phyloP scores from a whole-genome alignment of 2,888 invertebrate species.

The Slavum lentiscoides region DNA sequence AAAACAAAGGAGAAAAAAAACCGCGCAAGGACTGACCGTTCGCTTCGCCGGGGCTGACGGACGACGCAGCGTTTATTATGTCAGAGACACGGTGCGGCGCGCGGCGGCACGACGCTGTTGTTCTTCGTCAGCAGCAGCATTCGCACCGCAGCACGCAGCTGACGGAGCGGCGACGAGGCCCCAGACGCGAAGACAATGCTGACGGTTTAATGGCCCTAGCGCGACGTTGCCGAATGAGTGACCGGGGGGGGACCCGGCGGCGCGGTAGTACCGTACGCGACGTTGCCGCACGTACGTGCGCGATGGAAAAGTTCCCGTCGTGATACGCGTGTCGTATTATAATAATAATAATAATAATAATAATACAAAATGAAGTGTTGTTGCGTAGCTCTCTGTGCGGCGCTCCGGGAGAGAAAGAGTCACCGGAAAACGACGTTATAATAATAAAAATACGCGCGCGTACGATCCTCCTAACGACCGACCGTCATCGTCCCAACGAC shows the following conservation, averaged over 20 bases:
- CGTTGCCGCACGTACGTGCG: slow-evolving; percentile 17
- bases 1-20: neutral
- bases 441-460: neutral
- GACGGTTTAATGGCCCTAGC: slow-evolving; percentile 50
- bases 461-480: too few relatives aligned
- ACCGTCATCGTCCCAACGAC: too few relatives aligned
- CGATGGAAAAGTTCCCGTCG: slow-evolving; percentile 25
- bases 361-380: neutral
- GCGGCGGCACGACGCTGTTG: neutral
- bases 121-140: neutral
- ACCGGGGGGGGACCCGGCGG: neutral
- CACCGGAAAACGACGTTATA: slow-evolving; percentile 5
- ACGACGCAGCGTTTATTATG: too few relatives aligned
- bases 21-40: neutral
- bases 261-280: slow-evolving; percentile 16
- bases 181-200: slow-evolving; percentile 45
- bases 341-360: neutral
- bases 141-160: slow-evolving; percentile 18
- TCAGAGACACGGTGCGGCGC: too few relatives aligned
- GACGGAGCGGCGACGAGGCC: neutral
- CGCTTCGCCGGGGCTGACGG: neutral
- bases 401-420: slow-evolving; percentile 5
- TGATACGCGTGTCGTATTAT: slow-evolving; percentile 1
- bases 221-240: slow-evolving; percentile 32
- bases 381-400: neutral